Conservation (phyloP, 2,797 vertebrate genomes). For the Alcedo atthis region DNA sequence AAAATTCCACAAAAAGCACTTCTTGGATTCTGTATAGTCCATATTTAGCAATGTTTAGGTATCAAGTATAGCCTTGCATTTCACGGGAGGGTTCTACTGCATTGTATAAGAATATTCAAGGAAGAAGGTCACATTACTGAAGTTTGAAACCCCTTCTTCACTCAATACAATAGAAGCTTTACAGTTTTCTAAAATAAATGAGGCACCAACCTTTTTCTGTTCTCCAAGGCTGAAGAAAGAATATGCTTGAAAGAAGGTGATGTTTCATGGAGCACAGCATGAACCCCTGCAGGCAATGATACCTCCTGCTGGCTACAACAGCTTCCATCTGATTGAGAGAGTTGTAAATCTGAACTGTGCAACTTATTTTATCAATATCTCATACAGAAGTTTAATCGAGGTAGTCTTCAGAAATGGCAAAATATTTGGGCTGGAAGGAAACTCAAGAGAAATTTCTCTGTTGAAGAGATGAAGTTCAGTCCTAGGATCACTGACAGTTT, state of each 20-base stretch:
- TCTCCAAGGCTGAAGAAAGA: neutral
- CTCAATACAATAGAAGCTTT: neutral
- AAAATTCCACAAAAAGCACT: neutral
- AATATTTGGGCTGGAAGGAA: neutral
- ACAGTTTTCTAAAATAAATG: constrained; percentile 21
- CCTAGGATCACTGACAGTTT: neutral
- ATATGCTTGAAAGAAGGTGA: neutral
- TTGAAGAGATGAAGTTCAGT: neutral
- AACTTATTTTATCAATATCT: neutral
- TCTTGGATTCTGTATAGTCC: neutral
- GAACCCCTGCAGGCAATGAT: neutral
- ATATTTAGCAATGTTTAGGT: neutral
- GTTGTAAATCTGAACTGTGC: neutral
- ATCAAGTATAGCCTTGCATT: neutral
- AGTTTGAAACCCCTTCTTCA: constrained; percentile 5
- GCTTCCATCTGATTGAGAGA: neutral
- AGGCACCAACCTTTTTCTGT: neutral
- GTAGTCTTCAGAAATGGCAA: neutral
- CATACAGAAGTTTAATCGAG: neutral
- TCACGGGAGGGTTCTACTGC: neutral
- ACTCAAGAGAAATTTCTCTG: neutral
- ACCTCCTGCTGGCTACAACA: neutral
- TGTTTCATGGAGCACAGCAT: neutral
- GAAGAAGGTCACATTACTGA: neutral
- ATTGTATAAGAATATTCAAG: neutral